Evolutionary conservation across 2,888 invertebrate species (phyloP).

Genomic region (Halocaridina rubra): DNA sequence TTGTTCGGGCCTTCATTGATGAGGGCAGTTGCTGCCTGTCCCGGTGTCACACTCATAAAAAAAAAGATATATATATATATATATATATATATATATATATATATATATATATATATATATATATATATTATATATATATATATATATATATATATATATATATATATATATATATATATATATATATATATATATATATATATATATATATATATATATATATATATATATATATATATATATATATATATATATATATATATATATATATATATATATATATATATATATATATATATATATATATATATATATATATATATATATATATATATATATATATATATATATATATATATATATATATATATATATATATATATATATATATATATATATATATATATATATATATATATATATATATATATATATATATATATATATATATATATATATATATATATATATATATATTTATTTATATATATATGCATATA

Average conservation of each 20-base stretch:
- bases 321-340: neutral
- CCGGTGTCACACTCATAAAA: too few relatives aligned
- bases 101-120: neutral
- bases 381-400: neutral
- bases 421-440: neutral
- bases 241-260: slow-evolving; percentile 1
- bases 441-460: too few relatives aligned
- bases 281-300: neutral
- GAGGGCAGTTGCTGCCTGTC: too few relatives aligned
- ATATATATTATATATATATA: too few relatives aligned
- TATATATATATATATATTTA: too few relatives aligned
- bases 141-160: too few relatives aligned
- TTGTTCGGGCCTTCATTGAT: too few relatives aligned
- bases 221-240: slow-evolving; percentile 1
- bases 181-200: neutral
- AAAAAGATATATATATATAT: too few relatives aligned
- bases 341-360: neutral
- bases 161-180: too few relatives aligned
- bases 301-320: neutral
- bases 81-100: neutral
- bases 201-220: too few relatives aligned
- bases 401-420: neutral
- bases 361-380: neutral
- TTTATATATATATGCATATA: too few relatives aligned
- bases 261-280: slow-evolving; percentile 1